Evolutionary conservation across 1,140 invertebrate genomes (phyloP).

Genomic region (Ceratina australensis): DNA sequence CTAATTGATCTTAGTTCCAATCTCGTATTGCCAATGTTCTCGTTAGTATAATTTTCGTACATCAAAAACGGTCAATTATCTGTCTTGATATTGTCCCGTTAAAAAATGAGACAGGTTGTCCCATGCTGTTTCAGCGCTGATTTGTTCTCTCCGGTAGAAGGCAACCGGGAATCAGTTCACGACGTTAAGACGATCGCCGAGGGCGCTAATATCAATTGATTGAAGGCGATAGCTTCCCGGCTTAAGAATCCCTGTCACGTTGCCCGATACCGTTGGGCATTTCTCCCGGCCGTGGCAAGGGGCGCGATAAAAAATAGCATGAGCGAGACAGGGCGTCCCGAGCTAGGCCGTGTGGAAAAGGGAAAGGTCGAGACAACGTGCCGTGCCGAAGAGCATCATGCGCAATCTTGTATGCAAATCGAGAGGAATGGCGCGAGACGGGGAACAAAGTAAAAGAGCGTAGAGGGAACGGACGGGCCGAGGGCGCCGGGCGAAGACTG

Average conservation of each 20-base stretch:
- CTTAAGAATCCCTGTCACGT: conserved; percentile 70
- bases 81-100: no score
- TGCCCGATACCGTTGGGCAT: conserved; percentile 68
- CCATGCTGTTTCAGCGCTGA: no score
- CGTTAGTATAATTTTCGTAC: background rate
- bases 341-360: conserved; percentile 8
- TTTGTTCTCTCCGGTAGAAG: background rate
- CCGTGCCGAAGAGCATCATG: conserved; percentile 66
- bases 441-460: background rate
- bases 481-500: background rate
- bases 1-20: background rate
- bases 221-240: background rate
- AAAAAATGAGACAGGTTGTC: no score
- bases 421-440: conserved; percentile 40
- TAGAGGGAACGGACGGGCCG: conserved; percentile 1
- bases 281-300: conserved; percentile 39
- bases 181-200: conserved; percentile 3
- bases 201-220: conserved; percentile 26
- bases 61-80: no score
- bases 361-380: conserved; percentile 58
- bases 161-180: background rate
- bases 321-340: background rate
- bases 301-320: conserved; percentile 7
- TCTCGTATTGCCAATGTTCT: no score
- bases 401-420: conserved; percentile 76